phyloP scores from a whole-genome alignment of 2,113 vertebrate genomes.

The Phalacrocorax pelagicus region DNA sequence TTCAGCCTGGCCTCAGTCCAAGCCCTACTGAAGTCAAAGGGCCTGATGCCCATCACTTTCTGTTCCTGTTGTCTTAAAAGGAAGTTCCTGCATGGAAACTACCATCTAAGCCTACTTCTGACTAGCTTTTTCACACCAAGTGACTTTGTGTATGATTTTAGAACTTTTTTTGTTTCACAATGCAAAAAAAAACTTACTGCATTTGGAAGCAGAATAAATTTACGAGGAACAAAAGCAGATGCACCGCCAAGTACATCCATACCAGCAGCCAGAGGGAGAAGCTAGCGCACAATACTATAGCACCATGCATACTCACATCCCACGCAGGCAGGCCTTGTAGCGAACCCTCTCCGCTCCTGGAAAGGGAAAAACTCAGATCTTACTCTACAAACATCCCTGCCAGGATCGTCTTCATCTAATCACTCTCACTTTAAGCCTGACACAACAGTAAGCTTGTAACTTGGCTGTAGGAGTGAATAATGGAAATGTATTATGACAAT shows the following conservation, averaged over 20 bases:
- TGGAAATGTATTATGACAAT: background rate
- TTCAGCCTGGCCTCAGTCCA: background rate
- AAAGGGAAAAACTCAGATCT: background rate
- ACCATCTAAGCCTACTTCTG: background rate
- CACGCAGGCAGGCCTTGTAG: background rate
- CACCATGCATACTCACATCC: background rate
- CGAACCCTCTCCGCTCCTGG: background rate
- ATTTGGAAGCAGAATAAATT: background rate
- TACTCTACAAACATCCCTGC: background rate
- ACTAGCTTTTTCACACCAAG: background rate
- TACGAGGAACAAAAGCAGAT: background rate
- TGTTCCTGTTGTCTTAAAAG: background rate
- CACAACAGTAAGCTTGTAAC: background rate
- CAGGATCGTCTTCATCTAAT: background rate
- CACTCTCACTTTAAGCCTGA: background rate
- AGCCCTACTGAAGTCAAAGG: background rate
- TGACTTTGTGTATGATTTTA: background rate
- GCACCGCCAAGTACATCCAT: background rate
- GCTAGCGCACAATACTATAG: rapidly evolving
- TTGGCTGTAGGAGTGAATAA: background rate
- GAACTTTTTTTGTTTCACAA: background rate
- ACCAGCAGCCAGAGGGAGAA: background rate
- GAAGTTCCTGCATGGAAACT: background rate
- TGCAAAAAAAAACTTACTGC: background rate
- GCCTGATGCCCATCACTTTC: background rate